Percentiles rank a stretch among this genome's conserved stretches.
These are phyloP conservation scores for Lynx canadensis DNA, from an alignment of 2,113 vertebrate genomes.

Conservation along the genomic window DNA sequence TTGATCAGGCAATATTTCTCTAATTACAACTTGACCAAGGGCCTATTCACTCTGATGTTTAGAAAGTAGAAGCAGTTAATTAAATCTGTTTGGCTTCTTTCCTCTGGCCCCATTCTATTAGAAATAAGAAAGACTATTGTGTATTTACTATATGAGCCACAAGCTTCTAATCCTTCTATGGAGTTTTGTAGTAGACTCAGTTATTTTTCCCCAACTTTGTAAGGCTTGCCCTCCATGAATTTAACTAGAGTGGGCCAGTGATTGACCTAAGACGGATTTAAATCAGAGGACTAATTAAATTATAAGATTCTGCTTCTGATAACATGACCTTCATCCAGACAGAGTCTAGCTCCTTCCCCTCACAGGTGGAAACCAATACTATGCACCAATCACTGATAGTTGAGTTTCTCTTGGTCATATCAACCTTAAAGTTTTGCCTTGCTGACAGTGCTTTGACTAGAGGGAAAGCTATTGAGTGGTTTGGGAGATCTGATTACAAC, in stretches of 20 bases:
- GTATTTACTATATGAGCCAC: neutral
- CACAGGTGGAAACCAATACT: neutral
- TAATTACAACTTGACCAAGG: neutral
- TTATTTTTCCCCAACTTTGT: neutral
- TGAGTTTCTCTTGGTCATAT: neutral
- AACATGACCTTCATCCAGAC: neutral
- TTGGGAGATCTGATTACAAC: constrained; percentile 34
- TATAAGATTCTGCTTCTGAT: neutral
- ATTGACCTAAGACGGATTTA: neutral
- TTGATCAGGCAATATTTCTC: neutral
- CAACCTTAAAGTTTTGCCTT: neutral
- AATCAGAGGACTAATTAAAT: neutral
- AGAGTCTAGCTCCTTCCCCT: neutral
- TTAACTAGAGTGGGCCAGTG: neutral
- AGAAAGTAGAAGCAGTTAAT: neutral
- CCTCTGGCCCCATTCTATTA: neutral
- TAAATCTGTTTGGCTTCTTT: neutral
- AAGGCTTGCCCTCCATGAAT: neutral
- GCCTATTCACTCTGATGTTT: neutral
- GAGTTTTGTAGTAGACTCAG: neutral
- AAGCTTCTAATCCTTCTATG: neutral
- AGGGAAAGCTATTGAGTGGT: neutral
- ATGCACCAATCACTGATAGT: neutral
- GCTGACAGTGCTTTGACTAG: neutral
- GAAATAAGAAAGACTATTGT: neutral